phyloP scores from a whole-genome alignment of 2,797 vertebrate genomes.

The Protonibea diacanthus region DNA sequence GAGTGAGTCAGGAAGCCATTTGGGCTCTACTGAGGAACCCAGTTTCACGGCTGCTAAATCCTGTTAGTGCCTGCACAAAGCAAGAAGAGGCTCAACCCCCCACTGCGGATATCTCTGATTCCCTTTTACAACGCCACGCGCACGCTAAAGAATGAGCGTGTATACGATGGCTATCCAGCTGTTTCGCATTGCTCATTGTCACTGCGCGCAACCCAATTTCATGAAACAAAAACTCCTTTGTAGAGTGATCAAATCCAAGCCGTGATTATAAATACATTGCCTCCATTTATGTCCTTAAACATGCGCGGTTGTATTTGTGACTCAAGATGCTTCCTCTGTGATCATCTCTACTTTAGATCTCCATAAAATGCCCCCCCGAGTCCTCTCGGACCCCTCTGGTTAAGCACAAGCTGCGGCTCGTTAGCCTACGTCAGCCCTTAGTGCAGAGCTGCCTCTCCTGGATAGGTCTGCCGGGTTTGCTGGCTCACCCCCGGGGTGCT shows the following conservation, averaged over 20 bases:
- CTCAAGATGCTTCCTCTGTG: constrained; percentile 51
- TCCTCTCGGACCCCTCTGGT: constrained; percentile 63
- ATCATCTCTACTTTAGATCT: constrained; percentile 62
- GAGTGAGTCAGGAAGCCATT: constrained; percentile 73
- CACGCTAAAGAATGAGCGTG: constrained; percentile 47
- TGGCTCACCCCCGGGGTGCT: constrained; percentile 57
- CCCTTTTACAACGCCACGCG: constrained; percentile 59
- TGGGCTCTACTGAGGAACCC: constrained; percentile 71
- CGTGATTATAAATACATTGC: constrained; percentile 24
- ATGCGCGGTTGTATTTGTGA: constrained; percentile 30
- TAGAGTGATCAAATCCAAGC: constrained; percentile 39
- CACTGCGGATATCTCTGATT: constrained; percentile 71
- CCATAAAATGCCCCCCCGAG: constrained; percentile 52
- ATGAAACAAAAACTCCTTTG: constrained; percentile 65
- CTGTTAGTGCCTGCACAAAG: constrained; percentile 78
- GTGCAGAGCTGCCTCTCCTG: constrained; percentile 56
- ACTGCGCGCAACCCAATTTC: constrained; percentile 63
- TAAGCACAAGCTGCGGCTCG: constrained; percentile 43
- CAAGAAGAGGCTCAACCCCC: constrained; percentile 74
- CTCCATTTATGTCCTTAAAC: constrained; percentile 25
- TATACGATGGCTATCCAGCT: constrained; percentile 51
- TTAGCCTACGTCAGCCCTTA: constrained; percentile 50
- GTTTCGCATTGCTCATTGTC: constrained; percentile 54
- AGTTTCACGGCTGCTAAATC: constrained; percentile 82
- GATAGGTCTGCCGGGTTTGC: constrained; percentile 55